Conservation (phyloP, 2,797 vertebrate genomes). For the Phataginus tetradactyla region DNA sequence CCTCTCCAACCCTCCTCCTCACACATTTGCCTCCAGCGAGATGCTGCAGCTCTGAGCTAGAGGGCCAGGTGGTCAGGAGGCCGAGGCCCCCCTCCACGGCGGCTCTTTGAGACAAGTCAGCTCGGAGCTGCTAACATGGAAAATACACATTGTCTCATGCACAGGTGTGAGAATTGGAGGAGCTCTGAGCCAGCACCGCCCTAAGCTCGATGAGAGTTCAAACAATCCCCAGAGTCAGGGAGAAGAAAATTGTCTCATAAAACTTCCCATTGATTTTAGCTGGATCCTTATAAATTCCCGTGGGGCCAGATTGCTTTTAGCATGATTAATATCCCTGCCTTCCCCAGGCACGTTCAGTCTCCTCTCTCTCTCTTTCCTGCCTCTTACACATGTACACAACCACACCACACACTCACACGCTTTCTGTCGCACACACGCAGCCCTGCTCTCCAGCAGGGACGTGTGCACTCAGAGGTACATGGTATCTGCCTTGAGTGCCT, state of each 20-base stretch:
- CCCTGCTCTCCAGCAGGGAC: not conserved
- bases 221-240: conserved; percentile 63
- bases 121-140: not conserved
- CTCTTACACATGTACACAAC: not conserved
- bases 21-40: not conserved
- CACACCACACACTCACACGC: not conserved
- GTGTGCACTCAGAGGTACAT: not conserved
- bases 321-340: conserved; percentile 74
- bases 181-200: conserved; percentile 12
- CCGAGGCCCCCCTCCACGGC: not conserved
- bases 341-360: not conserved
- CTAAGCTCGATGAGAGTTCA: conserved; percentile 47
- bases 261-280: conserved; percentile 81
- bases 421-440: too few species aligned
- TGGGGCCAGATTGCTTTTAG: conserved; percentile 74
- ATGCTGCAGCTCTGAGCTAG: not conserved
- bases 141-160: conserved; percentile 37
- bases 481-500: not conserved
- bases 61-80: not conserved
- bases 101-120: conserved; percentile 39
- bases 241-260: conserved; percentile 81
- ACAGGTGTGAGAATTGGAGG: conserved; percentile 61
- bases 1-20: not conserved
- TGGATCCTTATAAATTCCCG: conserved; percentile 73
- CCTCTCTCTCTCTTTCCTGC: not conserved